Conservation (phyloP, 2,888 invertebrate genomes). For the Artemia sp. region DNA sequence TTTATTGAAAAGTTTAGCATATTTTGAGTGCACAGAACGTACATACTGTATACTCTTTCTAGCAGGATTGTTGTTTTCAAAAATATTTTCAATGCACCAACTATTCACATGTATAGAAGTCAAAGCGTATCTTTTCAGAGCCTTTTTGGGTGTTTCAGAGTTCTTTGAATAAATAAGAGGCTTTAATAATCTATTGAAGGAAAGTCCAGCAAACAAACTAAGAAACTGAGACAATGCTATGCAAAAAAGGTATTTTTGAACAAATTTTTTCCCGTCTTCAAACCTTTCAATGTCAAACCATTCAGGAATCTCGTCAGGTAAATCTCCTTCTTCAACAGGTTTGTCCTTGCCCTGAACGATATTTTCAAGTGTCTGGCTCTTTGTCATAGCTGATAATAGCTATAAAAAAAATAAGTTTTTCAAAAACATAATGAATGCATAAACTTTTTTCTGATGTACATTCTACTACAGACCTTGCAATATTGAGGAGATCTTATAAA, state of each 20-base stretch:
- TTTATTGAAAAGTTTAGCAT: constrained; percentile 28
- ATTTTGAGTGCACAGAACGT: constrained; percentile 32
- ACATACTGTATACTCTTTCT: constrained; percentile 35
- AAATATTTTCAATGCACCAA: constrained; percentile 39
- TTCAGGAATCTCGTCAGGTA: constrained; percentile 8
- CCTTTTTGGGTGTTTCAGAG: constrained; percentile 35
- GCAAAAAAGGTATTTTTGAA: constrained; percentile 1
- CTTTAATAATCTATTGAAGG: constrained; percentile 27
- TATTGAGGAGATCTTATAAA: background rate
- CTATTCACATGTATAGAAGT: constrained; percentile 34
- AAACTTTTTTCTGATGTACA: background rate
- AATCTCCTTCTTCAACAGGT: background rate
- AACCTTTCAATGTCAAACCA: background rate
- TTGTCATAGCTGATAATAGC: too few species aligned
- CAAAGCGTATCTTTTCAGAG: constrained; percentile 35
- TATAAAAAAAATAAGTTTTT: too few species aligned
- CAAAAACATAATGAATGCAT: too few species aligned
- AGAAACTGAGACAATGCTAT: constrained; percentile 11
- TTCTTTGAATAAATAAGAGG: constrained; percentile 36
- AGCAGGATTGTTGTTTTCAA: constrained; percentile 33
- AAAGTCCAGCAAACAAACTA: constrained; percentile 12
- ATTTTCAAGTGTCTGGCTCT: background rate
- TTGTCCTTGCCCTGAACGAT: background rate
- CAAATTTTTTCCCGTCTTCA: background rate
- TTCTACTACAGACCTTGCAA: background rate